Evolutionary conservation across 1,140 invertebrate genomes (phyloP), one percentile per base, ranked within the genome.

Genomic region (Ptiloglossa arizonensis): DNA sequence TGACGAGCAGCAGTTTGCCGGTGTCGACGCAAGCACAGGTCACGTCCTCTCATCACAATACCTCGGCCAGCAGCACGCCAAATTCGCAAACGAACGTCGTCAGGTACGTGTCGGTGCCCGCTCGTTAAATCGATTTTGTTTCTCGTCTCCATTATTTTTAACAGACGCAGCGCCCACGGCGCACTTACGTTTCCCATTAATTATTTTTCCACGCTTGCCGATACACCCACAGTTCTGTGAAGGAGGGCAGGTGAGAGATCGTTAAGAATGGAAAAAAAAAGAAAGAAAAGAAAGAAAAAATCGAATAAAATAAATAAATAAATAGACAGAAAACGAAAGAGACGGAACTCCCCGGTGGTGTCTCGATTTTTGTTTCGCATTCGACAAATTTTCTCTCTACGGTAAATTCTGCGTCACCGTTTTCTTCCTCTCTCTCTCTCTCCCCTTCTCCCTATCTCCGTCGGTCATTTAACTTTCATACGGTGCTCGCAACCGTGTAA

Each of bases 81-180:
- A 91, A 90, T 83, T 90, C 90, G 63, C 91, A 92, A 84, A 87
- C 90, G 67, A 93, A 92, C 69, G 89, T 92, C 82, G 90, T 93
- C 83, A 93, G 91, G 92, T 93, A 86, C 88, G 85, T 59, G 32
- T 22, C 22, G 22, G 57, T 59, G 41, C 22, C 22, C 32, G 27
- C 73, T 69, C 64, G 73, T 76, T 69, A 68, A 72, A 72, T 74
- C 71, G 60, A 69, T 79, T 64, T 54, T 24, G n/a, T n/a, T 27
- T 38, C n/a, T 9, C 29, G 22, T 52, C 56, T 27, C 48, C 44
- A 46, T 64, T 56, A 35, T 64, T 81, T 59, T 57, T 46, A 67
- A 67, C 81, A 24, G 29, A 71, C 57, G 76, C 32, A 46, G 62
- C 52, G 24, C 48, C 24, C 29, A 17, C 41, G 56, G 29, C 59